phyloP scores from a whole-genome alignment of 2,113 vertebrate species.

The Sisor rabdophorus region DNA sequence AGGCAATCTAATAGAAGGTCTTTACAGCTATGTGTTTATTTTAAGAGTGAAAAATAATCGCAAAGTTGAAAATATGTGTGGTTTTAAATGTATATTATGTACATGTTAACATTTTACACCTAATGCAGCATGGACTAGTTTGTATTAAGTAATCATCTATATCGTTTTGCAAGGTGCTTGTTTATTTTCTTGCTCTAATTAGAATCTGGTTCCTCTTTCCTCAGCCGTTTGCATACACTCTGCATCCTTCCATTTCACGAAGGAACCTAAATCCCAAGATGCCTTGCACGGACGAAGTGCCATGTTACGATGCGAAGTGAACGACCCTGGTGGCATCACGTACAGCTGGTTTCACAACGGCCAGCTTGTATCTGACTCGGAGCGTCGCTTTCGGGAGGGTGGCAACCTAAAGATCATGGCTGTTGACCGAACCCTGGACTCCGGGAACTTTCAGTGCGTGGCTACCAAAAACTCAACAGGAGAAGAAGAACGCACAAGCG shows the following conservation, averaged over 20 bases:
- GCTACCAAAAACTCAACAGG: slow-evolving; percentile 62
- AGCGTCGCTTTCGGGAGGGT: slow-evolving; percentile 77
- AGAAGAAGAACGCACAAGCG: slow-evolving; percentile 69
- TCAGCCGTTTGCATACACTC: slow-evolving; percentile 56
- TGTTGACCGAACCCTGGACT: slow-evolving; percentile 74
- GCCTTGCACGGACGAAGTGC: slow-evolving; percentile 80
- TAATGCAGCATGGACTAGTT: too few relatives aligned
- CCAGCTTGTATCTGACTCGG: slow-evolving; percentile 63
- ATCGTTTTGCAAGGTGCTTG: background rate
- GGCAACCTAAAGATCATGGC: slow-evolving; percentile 77
- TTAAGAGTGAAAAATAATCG: too few relatives aligned
- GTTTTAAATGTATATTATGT: too few relatives aligned
- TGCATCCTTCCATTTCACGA: slow-evolving; percentile 72
- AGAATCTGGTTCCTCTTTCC: background rate
- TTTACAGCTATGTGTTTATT: too few relatives aligned
- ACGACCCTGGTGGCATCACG: slow-evolving; percentile 43
- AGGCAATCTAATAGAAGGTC: too few relatives aligned
- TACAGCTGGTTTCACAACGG: slow-evolving; percentile 77
- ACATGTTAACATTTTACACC: too few relatives aligned
- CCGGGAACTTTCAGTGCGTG: slow-evolving; percentile 78
- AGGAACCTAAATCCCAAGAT: slow-evolving; percentile 83
- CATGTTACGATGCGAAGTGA: slow-evolving; percentile 80
- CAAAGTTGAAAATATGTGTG: too few relatives aligned
- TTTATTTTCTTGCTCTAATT: background rate
- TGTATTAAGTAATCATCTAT: background rate